Evolutionary conservation across 2,797 vertebrate genomes (phyloP), one percentile per base, ranked within the genome.

Genomic region (Tapera naevia): DNA sequence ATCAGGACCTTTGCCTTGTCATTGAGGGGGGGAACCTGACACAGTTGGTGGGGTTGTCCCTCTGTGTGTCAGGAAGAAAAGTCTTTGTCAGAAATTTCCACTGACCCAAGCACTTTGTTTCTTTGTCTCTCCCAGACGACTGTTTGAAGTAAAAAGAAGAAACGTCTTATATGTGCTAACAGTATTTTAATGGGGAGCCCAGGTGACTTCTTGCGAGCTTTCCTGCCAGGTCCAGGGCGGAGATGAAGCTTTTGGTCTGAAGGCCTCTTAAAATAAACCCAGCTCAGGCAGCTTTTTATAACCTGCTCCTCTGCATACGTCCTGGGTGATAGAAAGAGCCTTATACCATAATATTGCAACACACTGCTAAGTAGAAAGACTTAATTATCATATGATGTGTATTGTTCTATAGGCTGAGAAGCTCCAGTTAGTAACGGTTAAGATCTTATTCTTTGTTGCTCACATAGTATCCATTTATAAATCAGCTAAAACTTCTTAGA

Each of bases 71-170:
- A 96, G 98, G 98, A 97, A 98, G 98, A 98, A 97, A 96, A 97
- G 97, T 95, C 98, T 98, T 98, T 98, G 98, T 97, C 97, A 98
- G 98, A 97, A 95, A 86, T 98, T 98, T 97, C 97, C 96, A 96
- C 94, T 97, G 96, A 97, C 97, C 94, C 97, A 94, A 97, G 97
- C 97, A 95, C 97, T 97, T 93, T 96, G 97, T 97, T 97, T 90
- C 96, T 97, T 97, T 98, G 96, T 97, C 97, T 97, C 96, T 97
- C 97, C 97, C 94, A 95, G 97, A 96, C 92, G 67, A 97, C 96
- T 70, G 87, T 98, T 97, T 94, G 82, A 97, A 98, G 97, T 97
- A 96, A 80, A 94, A 86, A 94, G 92, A 66, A 21, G 46, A 94
- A 93, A 84, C 57, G 85, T 91, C 93, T 86, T 2, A 5, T 54